A percentile compares a stretch with the other conserved stretches of the same genome.
phyloP scores from a whole-genome alignment of 2,797 vertebrate genomes.

The Scolopax rusticola region DNA sequence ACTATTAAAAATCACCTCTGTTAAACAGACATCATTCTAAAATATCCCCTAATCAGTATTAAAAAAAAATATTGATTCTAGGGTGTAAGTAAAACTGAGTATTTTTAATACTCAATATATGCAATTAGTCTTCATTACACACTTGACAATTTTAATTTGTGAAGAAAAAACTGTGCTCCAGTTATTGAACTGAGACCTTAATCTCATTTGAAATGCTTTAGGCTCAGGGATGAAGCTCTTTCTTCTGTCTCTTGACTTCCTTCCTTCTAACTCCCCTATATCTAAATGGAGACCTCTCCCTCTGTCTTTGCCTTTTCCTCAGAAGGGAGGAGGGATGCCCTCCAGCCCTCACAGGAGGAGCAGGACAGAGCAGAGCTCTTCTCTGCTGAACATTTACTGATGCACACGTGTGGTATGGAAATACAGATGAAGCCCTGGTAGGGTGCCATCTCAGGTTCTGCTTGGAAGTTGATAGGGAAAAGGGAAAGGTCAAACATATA shows the following conservation, averaged over 20 bases:
- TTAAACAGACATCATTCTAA: neutral
- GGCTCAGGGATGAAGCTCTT: neutral
- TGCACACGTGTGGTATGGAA: neutral
- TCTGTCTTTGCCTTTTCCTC: neutral
- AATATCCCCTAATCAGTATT: neutral
- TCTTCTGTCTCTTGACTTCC: neutral
- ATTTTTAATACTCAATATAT: neutral
- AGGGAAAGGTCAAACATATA: neutral
- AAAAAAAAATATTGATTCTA: neutral
- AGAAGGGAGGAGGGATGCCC: neutral
- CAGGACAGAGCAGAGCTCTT: neutral
- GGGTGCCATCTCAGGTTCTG: neutral
- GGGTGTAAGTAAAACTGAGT: neutral
- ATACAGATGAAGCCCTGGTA: neutral
- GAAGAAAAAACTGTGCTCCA: neutral
- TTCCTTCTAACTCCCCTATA: neutral
- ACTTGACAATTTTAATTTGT: neutral
- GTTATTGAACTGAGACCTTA: neutral
- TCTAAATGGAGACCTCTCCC: neutral
- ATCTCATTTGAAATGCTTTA: constrained; percentile 5
- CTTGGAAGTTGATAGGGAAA: neutral
- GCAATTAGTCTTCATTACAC: neutral
- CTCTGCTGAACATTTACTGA: neutral
- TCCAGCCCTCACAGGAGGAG: neutral
- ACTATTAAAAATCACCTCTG: neutral